Evolutionary conservation across 2,113 vertebrate species (phyloP).

Genomic region (Miniopterus natalensis): DNA sequence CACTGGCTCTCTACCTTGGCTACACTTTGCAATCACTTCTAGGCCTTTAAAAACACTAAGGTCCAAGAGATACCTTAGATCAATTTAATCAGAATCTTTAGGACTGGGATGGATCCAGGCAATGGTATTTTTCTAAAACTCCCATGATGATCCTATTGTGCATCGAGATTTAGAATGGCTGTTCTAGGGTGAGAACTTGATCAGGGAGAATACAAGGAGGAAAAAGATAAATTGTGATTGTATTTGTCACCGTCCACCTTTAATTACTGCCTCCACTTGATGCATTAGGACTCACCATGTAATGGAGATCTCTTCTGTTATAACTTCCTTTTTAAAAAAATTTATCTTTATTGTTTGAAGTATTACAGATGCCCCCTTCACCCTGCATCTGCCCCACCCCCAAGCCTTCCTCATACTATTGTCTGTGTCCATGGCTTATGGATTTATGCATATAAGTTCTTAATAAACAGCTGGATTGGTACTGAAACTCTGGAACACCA

Average conservation of each 20-base stretch:
- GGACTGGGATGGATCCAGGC: neutral
- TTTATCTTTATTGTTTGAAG: no score
- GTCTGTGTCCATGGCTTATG: no score
- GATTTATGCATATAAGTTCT: neutral
- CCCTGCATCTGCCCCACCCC: no score
- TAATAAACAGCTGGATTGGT: constrained; percentile 35
- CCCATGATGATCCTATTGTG: neutral
- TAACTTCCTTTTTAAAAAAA: neutral
- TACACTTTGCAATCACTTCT: neutral
- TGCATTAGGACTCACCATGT: neutral
- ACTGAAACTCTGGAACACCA: constrained; percentile 29
- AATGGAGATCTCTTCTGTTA: constrained; percentile 34
- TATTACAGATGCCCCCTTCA: no score
- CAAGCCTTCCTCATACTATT: no score
- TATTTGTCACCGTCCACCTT: neutral
- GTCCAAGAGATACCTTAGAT: neutral
- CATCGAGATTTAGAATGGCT: neutral
- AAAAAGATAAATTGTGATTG: constrained; percentile 4
- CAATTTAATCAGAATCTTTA: neutral
- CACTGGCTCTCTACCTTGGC: neutral
- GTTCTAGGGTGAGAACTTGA: neutral
- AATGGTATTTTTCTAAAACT: neutral
- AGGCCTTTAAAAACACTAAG: neutral
- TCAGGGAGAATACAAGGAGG: neutral
- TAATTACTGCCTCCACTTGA: constrained; percentile 3